Evolutionary conservation across 2,888 invertebrate species (phyloP), one percentile per base, ranked within the genome.

Genomic region (Meandrusa payeni): DNA sequence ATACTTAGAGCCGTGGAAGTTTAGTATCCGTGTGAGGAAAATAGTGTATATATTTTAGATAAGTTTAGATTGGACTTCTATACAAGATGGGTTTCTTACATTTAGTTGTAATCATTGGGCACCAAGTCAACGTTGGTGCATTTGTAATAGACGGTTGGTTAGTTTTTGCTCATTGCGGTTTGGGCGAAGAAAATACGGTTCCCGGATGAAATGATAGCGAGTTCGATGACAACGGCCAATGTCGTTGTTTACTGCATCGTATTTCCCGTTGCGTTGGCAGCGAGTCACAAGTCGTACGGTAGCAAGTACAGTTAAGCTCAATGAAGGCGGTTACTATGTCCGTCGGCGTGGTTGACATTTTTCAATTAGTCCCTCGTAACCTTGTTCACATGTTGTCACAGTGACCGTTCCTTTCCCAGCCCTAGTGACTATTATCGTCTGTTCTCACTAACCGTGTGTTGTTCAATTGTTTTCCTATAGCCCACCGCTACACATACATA

Each of bases 321-420:
- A 73, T 69, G 68, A 67, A 74, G 68, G 66, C 72, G 64, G 73
- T 74, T 78, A 73, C 70, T 66, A 66, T 67, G 73, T 66, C 67
- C 68, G 69, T 62, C 50, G 59, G 63, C 59, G 62, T 65, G 64
- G 59, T 63, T 48, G 42, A 39, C 46, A 51, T 46, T 48, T 80
- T 78, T 77, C 78, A 79, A 81, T 80, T 79, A 77, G 66, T 70
- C 65, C 64, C 69, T 68, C 69, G 70, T 72, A 74, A 70, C 73
- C 71, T 69, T 72, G 75, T 77, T 77, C 71, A 68, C 73, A 74
- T 72, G n/a, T n/a, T n/a, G n/a, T n/a, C n/a, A n/a, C 67, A 64
- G 47, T 59, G 59, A 54, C 59, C 58, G 57, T 57, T 61, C 59
- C 51, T 56, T 64, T 47, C 51, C 55, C 52, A 54, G 64, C 46